Evolutionary conservation across 2,888 invertebrate species (phyloP).

Genomic region (Ferrisia virgata): DNA sequence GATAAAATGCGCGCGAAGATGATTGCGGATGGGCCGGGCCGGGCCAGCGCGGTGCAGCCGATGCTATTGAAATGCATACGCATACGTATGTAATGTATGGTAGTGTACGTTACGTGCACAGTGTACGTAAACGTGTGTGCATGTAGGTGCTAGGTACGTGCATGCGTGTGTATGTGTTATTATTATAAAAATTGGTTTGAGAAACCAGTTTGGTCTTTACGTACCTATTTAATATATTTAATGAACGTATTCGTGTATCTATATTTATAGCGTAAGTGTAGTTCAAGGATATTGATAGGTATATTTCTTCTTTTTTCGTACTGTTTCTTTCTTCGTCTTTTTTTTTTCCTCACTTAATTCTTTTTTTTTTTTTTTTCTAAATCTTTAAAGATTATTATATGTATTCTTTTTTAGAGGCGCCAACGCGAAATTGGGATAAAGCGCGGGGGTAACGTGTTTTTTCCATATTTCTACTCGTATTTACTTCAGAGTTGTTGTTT

Average conservation of each 20-base stretch:
- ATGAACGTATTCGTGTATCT: not conserved
- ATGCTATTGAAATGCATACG: not conserved
- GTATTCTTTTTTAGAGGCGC: not conserved
- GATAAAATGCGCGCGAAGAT: not conserved
- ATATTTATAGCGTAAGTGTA: not conserved
- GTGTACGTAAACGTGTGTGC: no score
- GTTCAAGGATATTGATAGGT: no score
- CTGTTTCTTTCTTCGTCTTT: not conserved
- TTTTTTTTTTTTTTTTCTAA: not conserved
- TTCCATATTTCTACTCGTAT: not conserved
- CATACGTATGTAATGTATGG: not conserved
- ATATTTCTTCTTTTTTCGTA: slow-evolving; percentile 8
- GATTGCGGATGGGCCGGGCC: not conserved
- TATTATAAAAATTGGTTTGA: not conserved
- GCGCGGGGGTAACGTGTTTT: slow-evolving; percentile 7
- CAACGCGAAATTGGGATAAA: not conserved
- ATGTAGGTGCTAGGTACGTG: no score
- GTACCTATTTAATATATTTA: not conserved
- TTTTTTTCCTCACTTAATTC: no score
- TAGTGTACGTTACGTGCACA: not conserved
- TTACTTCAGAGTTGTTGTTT: not conserved
- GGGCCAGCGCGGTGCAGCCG: no score
- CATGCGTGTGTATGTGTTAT: no score
- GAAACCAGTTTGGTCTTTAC: not conserved
- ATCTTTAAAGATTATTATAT: not conserved